Evolutionary conservation across 2,888 invertebrate genomes (phyloP), one percentile per base, ranked within the genome.

Genomic region (Eueremaeus valkanovi): DNA sequence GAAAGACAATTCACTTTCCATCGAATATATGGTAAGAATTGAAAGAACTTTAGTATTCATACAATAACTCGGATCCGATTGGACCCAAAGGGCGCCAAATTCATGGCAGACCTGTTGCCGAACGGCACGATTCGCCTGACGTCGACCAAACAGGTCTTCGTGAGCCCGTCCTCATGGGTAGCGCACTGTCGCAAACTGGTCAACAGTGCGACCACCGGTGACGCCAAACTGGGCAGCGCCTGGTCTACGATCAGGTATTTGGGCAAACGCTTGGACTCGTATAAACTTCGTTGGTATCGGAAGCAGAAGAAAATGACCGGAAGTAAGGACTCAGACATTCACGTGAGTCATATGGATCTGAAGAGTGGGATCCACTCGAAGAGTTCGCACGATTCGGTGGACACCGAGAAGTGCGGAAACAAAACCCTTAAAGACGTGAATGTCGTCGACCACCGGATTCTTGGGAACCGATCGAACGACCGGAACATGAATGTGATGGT

Each of bases 161-260:
- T 91, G 78, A 92, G 93, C 0, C 94, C 94, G 1, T 93, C 92
- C 80, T 92, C 94, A 1, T 95, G 94, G 94, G 94, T 93, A 0
- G 91, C 92, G 83, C 91, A 93, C 82, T 94, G 94, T 82, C 94
- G 94, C 83, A 88, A 92, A 79, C 91, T 93, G 76, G 92, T 94
- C 73, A 93, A 94, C 84, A 93, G 94, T 0, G 91, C 93, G 76
- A 92, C 94, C 73, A 93, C 94, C 84, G 93, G 94, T 0, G 91
- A 92, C 78, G 76, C n/a, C 45, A 77, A 63, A 18, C 93, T 93
- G 51, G 93, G 93, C 0, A 94, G 93, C 85, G 94, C 94, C 1
- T 94, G 95, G 94, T 93, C 93, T 2, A 92, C 93, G 73, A 80
- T 80, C 70, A 49, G 85, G 81, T 94, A 93, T 81, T 90, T 89